phyloP scores from a whole-genome alignment of 2,797 vertebrate species.

The Cuculus canorus region DNA sequence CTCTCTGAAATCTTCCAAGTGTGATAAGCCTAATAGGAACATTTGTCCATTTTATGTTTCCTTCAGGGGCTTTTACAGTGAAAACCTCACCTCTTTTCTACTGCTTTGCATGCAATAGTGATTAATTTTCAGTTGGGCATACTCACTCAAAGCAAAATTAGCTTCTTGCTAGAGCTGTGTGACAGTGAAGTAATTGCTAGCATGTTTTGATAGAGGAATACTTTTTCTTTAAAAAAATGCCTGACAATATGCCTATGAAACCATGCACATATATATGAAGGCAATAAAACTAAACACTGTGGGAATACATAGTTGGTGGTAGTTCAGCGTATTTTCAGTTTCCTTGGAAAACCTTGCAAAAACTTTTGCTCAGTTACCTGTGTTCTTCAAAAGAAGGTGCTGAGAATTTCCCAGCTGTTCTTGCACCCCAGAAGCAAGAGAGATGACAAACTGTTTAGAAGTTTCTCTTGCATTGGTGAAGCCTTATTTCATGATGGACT shows the following conservation, averaged over 20 bases:
- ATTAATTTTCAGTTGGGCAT: slow-evolving; percentile 21
- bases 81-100: background rate
- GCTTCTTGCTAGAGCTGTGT: background rate
- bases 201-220: background rate
- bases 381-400: background rate
- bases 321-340: background rate
- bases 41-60: slow-evolving; percentile 54
- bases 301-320: too few relatives aligned
- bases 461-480: background rate
- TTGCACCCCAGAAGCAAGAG: background rate
- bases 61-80: slow-evolving; percentile 20
- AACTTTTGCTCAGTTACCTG: rapidly evolving
- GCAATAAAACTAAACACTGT: background rate
- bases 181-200: background rate
- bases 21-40: slow-evolving; percentile 37
- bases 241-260: background rate
- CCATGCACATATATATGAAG: background rate
- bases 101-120: background rate
- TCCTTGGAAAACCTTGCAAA: background rate
- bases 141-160: background rate
- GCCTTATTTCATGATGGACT: background rate
- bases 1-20: slow-evolving; percentile 25
- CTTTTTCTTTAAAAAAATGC: background rate
- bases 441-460: background rate
- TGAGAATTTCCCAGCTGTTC: background rate